These are phyloP conservation scores for Orthonychiurus folsomi DNA, from an alignment of 2,888 invertebrate genomes.

Conservation along the genomic window DNA sequence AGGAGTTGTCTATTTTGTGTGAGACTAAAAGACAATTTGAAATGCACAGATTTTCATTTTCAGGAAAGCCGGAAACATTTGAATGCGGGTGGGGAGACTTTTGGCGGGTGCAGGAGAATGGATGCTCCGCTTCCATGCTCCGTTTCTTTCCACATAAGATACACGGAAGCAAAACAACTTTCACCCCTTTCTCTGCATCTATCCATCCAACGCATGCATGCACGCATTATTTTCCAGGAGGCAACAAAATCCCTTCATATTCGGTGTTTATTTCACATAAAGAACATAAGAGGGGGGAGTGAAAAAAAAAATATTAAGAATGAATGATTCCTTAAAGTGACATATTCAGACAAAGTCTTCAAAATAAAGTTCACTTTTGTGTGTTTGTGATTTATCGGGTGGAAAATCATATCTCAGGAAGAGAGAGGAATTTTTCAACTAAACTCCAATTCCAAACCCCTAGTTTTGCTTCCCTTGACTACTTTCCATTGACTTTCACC, in stretches of 20 bases:
- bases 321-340: conserved; percentile 22
- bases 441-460: neutral
- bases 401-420: conserved; percentile 35
- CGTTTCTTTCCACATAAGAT: neutral
- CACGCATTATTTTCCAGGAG: no score
- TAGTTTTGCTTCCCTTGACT: no score
- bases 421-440: neutral
- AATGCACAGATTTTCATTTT: conserved; percentile 1
- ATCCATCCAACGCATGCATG: no score
- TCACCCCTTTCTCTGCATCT: neutral
- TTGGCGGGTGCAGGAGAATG: neutral
- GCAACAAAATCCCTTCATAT: no score
- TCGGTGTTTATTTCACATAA: neutral
- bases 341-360: conserved; percentile 28
- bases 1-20: no score
- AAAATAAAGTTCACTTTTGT: conserved; percentile 39
- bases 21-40: conserved; percentile 1
- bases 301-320: neutral
- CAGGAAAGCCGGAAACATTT: neutral
- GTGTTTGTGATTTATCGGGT: conserved; percentile 36
- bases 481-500: no score
- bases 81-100: neutral
- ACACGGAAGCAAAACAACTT: neutral
- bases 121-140: neutral
- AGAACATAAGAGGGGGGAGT: neutral